Evolutionary conservation across 1,140 invertebrate genomes (phyloP).

Genomic region (Lasioglossum albipes): DNA sequence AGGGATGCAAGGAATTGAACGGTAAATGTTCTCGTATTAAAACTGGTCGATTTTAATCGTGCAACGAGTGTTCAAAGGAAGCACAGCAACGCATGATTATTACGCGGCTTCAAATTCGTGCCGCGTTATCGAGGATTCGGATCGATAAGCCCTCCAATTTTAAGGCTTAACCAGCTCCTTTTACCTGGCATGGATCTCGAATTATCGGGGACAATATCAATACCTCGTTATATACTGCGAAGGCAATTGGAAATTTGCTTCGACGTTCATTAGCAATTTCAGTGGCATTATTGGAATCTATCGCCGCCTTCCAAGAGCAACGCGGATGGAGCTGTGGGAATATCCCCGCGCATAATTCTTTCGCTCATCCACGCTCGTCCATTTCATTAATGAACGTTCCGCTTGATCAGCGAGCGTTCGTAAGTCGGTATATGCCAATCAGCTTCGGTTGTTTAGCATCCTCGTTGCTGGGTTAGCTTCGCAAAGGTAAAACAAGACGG

Average conservation of each 20-base stretch:
- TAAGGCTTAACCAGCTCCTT: neutral
- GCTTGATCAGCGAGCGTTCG: neutral
- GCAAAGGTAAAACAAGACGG: neutral
- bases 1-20: no score
- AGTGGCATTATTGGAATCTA: conserved; percentile 28
- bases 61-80: no score
- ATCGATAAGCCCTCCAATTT: neutral
- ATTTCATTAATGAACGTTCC: neutral
- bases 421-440: neutral
- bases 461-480: no score
- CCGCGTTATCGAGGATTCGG: neutral
- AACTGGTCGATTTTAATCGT: no score
- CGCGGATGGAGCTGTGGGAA: neutral
- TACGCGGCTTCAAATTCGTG: no score
- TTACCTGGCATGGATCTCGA: neutral
- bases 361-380: neutral
- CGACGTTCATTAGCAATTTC: conserved; percentile 33
- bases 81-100: no score
- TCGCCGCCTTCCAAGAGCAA: neutral
- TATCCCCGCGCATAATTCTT: neutral
- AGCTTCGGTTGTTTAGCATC: neutral
- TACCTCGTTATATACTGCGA: neutral
- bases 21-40: no score
- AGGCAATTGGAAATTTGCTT: neutral
- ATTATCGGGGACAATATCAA: neutral